A percentile compares a stretch with the other conserved stretches of the same genome.
Conservation (phyloP, 2,797 vertebrate genomes). For the Fistularia commersonii region DNA sequence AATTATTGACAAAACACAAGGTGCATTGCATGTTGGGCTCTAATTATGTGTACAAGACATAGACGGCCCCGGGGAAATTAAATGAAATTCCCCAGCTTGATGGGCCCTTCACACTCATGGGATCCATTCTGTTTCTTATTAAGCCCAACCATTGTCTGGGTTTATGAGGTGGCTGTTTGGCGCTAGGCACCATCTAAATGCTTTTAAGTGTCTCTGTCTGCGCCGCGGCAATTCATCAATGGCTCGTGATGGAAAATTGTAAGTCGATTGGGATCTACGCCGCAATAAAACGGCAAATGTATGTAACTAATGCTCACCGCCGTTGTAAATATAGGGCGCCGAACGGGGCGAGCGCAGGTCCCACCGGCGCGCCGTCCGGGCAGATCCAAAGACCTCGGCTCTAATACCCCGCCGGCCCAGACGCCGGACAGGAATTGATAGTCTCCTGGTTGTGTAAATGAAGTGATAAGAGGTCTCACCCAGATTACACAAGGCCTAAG, state of each 20-base stretch:
- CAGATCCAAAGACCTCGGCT: conserved; percentile 63
- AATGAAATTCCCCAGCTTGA: conserved; percentile 96
- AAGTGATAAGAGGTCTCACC: conserved; percentile 73
- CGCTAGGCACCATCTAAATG: conserved; percentile 79
- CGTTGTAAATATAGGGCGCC: conserved; percentile 46
- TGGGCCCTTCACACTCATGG: conserved; percentile 85
- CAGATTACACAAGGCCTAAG: conserved; percentile 76
- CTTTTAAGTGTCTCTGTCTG: conserved; percentile 58
- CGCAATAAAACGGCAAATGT: conserved; percentile 42
- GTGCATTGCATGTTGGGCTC: conserved; percentile 90
- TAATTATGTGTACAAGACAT: conserved; percentile 99
- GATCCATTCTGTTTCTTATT: conserved; percentile 95
- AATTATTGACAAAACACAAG: conserved; percentile 96
- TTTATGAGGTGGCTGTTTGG: conserved; percentile 88
- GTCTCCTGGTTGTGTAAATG: conserved; percentile 71
- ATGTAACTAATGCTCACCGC: conserved; percentile 45
- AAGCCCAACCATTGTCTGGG: conserved; percentile 92
- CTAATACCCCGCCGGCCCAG: conserved; percentile 55
- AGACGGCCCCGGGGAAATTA: conserved; percentile 95
- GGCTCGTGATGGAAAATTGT: conserved; percentile 60
- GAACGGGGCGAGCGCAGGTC: conserved; percentile 49
- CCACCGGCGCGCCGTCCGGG: conserved; percentile 24
- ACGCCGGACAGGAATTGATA: conserved; percentile 68
- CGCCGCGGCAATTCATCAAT: conserved; percentile 56
- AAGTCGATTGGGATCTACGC: conserved; percentile 48